These are phyloP conservation scores for Ypsolopha scabrella DNA, from an alignment of 2,888 invertebrate species.

Conservation along the genomic window DNA sequence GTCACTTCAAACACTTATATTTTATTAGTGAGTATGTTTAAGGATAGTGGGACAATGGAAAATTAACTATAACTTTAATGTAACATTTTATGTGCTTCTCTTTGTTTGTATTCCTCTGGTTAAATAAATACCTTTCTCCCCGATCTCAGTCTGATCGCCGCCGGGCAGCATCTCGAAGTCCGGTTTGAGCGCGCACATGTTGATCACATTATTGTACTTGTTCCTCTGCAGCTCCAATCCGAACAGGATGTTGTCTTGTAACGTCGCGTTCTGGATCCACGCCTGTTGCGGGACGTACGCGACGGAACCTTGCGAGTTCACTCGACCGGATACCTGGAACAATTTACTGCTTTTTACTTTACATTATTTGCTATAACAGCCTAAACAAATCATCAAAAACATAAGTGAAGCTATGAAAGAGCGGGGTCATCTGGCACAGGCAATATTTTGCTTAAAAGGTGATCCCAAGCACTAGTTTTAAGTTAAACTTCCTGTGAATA, in stretches of 20 bases:
- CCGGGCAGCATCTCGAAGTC: conserved; percentile 95
- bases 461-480: too few species aligned
- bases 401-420: too few species aligned
- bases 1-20: too few species aligned
- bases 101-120: too few species aligned
- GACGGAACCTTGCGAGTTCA: conserved; percentile 74
- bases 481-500: too few species aligned
- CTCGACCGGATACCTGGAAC: conserved; percentile 71
- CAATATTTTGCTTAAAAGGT: too few species aligned
- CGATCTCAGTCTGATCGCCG: conserved; percentile 98
- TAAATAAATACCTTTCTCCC: conserved; percentile 95
- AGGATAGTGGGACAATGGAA: too few species aligned
- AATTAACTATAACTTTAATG: too few species aligned
- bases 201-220: conserved; percentile 83
- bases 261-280: conserved; percentile 97
- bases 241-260: conserved; percentile 94
- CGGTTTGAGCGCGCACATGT: conserved; percentile 89
- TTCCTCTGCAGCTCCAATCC: conserved; percentile 79
- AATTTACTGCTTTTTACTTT: background rate
- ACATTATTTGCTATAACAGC: background rate
- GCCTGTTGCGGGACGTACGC: conserved; percentile 96
- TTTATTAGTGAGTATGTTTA: too few species aligned
- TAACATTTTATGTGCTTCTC: too few species aligned
- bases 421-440: too few species aligned
- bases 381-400: too few species aligned